Base-by-base conservation (phyloP, 2,888 invertebrate species). In the Heliconius ismenius region DNA sequence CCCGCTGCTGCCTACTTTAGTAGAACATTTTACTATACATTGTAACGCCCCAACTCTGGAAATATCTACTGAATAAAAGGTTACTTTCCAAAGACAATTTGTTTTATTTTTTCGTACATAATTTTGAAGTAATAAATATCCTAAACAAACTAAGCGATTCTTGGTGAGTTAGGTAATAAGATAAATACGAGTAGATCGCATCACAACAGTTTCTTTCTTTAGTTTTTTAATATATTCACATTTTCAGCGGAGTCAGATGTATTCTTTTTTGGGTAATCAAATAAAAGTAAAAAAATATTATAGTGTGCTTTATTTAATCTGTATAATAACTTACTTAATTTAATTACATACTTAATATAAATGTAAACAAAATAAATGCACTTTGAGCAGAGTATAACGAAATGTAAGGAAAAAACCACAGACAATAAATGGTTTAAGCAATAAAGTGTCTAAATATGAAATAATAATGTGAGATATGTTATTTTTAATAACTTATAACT, bases 341-440 rank as follows among this genome's bases (percentile, higher is more conserved):
- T 67, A 76, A 70, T 78, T 82, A 63, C 60, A 70, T 21, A 76
- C 68, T 76, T 81, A 81, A 43, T 64, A 15, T 36, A 75, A 70
- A 72, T 32, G 24, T 74, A 74, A 69, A 64, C 78, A 75, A 79
- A 78, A 88, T 89, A 90, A 90, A 90, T 90, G 90, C 90, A 88
- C 83, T 80, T 86, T 85, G 87, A 87, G 86, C 86, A 79, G 76
- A 79, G 77, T 79, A 63, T 68, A 68, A 32, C 39, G 21, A 62
- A 10, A 58, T 24, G 62, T 62, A 60, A 36, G 3, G n/a, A n/a
- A n/a, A n/a, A 54, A 21, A 21, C 18, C 58, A 60, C 28, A 36
- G 18, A 36, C n/a, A 58, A 36, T 15, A 36, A 72, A 72, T 72
- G 10, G 9, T 62, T 11, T 24, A 62, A 24, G 11, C 62, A 58